Evolutionary conservation across 2,888 invertebrate genomes (phyloP).

Genomic region (Epirrhoe alternata): DNA sequence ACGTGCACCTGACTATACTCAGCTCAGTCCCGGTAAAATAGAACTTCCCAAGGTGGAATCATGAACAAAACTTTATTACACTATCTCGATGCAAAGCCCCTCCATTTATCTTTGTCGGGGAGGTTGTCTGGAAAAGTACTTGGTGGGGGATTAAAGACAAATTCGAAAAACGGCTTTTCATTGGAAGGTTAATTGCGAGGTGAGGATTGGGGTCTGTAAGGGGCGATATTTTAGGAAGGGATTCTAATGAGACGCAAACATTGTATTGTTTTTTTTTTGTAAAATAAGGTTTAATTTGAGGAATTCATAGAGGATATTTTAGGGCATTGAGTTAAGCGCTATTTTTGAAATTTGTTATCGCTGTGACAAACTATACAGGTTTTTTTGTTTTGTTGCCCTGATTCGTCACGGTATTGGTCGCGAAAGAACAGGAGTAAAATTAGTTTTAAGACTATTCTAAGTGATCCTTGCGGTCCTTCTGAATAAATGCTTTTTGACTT

Average conservation of each 20-base stretch:
- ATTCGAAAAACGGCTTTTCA: constrained; percentile 54
- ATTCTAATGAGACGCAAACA: neutral
- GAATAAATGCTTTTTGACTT: too few relatives aligned
- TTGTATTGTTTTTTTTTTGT: too few relatives aligned
- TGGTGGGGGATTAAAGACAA: constrained; percentile 68
- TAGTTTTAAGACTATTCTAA: too few relatives aligned
- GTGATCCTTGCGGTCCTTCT: too few relatives aligned
- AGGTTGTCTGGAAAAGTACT: constrained; percentile 65
- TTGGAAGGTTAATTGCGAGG: constrained; percentile 50
- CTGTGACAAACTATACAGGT: too few relatives aligned
- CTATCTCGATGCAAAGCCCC: constrained; percentile 69
- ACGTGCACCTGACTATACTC: constrained; percentile 12
- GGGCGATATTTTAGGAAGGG: constrained; percentile 12
- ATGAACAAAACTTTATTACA: constrained; percentile 67
- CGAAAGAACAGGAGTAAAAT: too few relatives aligned
- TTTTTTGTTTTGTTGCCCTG: too few relatives aligned
- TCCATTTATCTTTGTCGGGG: constrained; percentile 69
- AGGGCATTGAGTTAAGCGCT: too few relatives aligned
- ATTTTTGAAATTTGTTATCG: too few relatives aligned
- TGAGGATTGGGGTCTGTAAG: constrained; percentile 29
- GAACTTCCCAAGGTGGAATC: constrained; percentile 51
- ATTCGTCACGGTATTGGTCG: too few relatives aligned
- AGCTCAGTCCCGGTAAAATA: constrained; percentile 53
- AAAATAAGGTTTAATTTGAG: too few relatives aligned
- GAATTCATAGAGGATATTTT: too few relatives aligned